Percentiles rank a stretch among this genome's conserved stretches.
phyloP scores from a whole-genome alignment of 2,888 invertebrate species.

The Nemotelus nigrinus region DNA sequence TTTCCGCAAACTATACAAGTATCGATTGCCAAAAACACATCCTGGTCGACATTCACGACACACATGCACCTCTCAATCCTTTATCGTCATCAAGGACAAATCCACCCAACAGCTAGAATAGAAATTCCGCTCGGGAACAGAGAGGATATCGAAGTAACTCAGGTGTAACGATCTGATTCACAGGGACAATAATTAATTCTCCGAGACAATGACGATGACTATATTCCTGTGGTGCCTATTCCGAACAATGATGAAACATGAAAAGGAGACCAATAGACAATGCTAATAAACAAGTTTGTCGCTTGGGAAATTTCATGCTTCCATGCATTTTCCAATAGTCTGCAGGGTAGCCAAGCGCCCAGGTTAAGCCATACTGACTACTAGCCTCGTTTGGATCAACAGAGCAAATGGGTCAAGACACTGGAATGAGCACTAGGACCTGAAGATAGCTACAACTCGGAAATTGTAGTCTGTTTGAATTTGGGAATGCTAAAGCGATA shows the following conservation, averaged over 20 bases:
- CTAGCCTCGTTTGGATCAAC: not conserved
- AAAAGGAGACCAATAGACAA: conserved; percentile 25
- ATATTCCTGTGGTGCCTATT: conserved; percentile 38
- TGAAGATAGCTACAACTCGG: conserved; percentile 4
- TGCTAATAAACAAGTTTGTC: conserved; percentile 44
- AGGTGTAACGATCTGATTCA: conserved; percentile 44
- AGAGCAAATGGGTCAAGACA: conserved; percentile 3
- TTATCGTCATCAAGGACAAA: conserved; percentile 28
- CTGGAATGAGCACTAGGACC: not conserved
- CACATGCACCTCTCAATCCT: conserved; percentile 19
- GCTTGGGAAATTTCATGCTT: conserved; percentile 41
- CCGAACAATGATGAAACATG: conserved; percentile 29
- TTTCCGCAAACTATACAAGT: too few relatives aligned
- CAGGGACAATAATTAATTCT: conserved; percentile 42
- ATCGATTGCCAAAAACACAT: too few relatives aligned
- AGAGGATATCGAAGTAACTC: conserved; percentile 38
- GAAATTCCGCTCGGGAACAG: conserved; percentile 24
- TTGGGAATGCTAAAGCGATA: conserved; percentile 18
- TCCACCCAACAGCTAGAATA: conserved; percentile 10
- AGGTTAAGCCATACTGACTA: not conserved
- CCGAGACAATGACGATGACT: conserved; percentile 26
- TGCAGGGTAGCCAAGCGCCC: not conserved
- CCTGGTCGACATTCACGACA: not conserved
- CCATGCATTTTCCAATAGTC: conserved; percentile 37
- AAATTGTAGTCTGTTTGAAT: not conserved